Base-by-base conservation (phyloP, 2,888 invertebrate species). In the Dynastes tityus region DNA sequence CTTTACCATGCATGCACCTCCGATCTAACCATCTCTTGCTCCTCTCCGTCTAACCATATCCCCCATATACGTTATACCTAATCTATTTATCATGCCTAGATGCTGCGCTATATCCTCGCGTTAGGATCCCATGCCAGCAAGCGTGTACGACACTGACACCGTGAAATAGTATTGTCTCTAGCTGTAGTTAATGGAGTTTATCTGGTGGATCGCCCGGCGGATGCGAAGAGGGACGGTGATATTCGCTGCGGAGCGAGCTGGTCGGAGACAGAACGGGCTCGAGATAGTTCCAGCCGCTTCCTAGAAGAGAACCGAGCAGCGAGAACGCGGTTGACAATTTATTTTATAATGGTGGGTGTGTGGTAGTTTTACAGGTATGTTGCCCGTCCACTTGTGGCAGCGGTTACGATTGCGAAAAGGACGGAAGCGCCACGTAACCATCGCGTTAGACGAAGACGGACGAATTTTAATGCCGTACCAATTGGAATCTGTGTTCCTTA, bases 151-250 rank as follows among this genome's bases (percentile, higher is more conserved):
- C 55, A 77, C 79, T 79, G 79, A 79, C 89, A 89, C 88, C 85
- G 88, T 89, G 87, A 89, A 89, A 89, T 88, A 89, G 89, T 89
- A 89, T 89, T 88, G 88, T 88, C 88, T 88, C 87, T 88, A 87
- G 87, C 86, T 87, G 88, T 88, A 88, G 87, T 88, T 88, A 89
- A 89, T 88, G 88, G 88, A 87, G 88, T 88, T 89, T 89, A 89
- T 89, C 89, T 87, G 84, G 82, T 11, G 85, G 85, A 88, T 88
- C 88, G 85, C 5, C 32, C 87, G 84, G 85, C 85, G 84, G 86
- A 86, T 85, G 74, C 81, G 61, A 40, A 74, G 5, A 16, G 73
- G 61, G 61, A 74, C 37, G 61, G 61, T 6, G 29, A 45, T 61
- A 74, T 61, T 22, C 61, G 61, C 73, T 32, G 9, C 61, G 32